Conservation (phyloP, 2,888 invertebrate genomes). For the Tinea semifulvella region DNA sequence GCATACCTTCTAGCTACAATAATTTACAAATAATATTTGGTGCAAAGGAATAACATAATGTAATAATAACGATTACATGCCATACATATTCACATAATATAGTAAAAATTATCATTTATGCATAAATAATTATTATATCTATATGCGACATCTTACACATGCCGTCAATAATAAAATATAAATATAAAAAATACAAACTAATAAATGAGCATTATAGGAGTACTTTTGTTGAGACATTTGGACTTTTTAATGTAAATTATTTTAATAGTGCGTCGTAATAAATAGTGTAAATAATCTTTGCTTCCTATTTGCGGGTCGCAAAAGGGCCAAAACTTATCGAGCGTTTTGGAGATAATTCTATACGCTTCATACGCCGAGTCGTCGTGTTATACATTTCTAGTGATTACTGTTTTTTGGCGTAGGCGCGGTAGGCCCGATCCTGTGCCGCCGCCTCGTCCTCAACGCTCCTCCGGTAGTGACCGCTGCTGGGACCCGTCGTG, state of each 20-base stretch:
- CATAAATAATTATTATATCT: slow-evolving; percentile 8
- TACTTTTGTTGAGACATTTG: slow-evolving; percentile 2
- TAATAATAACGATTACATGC: slow-evolving; percentile 14
- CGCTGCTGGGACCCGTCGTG: slow-evolving; percentile 64
- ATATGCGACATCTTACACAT: neutral
- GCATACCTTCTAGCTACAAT: no score
- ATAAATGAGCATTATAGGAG: slow-evolving; percentile 10
- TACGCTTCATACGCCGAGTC: slow-evolving; percentile 26
- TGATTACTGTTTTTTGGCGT: slow-evolving; percentile 46
- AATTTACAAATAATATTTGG: slow-evolving; percentile 18
- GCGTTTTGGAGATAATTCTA: slow-evolving; percentile 23
- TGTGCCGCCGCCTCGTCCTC: slow-evolving; percentile 70
- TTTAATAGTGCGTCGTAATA: slow-evolving; percentile 12
- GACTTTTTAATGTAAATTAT: slow-evolving; percentile 14
- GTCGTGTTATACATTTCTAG: slow-evolving; percentile 29
- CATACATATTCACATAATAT: slow-evolving; percentile 22
- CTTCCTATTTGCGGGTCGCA: slow-evolving; percentile 29
- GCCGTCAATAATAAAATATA: neutral
- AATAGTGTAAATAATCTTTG: slow-evolving; percentile 26
- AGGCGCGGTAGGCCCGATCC: slow-evolving; percentile 70
- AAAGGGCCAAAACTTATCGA: slow-evolving; percentile 28
- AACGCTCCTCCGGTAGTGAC: slow-evolving; percentile 68
- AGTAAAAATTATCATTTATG: slow-evolving; percentile 1
- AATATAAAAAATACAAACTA: neutral
- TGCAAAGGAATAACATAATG: slow-evolving; percentile 19